Conservation (phyloP, 2,888 invertebrate genomes). For the Cephus spinipes region DNA sequence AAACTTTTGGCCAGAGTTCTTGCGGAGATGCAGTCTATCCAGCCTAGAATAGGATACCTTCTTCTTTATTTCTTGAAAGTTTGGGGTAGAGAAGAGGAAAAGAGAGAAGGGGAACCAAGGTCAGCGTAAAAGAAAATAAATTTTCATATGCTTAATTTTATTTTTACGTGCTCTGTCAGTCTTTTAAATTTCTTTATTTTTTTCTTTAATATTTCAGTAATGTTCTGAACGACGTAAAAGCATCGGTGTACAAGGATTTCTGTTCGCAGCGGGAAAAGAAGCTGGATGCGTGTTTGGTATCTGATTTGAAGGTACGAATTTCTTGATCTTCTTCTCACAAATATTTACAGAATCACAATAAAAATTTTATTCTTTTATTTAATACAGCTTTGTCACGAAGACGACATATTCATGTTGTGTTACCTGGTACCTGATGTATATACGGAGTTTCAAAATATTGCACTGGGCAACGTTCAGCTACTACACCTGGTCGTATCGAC, state of each 20-base stretch:
- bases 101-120: slow-evolving; percentile 66
- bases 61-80: slow-evolving; percentile 92
- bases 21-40: slow-evolving; percentile 75
- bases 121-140: slow-evolving; percentile 18
- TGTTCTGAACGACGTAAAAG: slow-evolving; percentile 75
- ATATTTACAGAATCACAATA: not conserved
- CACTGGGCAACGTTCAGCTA: slow-evolving; percentile 88
- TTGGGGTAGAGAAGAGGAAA: slow-evolving; percentile 71
- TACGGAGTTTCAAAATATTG: slow-evolving; percentile 87
- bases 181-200: slow-evolving; percentile 1
- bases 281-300: slow-evolving; percentile 78
- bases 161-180: not conserved
- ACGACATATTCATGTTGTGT: slow-evolving; percentile 88
- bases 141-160: not conserved
- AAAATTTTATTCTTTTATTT: slow-evolving; percentile 31
- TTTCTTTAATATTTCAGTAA: slow-evolving; percentile 64
- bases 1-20: slow-evolving; percentile 84
- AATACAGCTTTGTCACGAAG: slow-evolving; percentile 82
- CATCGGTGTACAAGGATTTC: slow-evolving; percentile 89
- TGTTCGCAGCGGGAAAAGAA: slow-evolving; percentile 85
- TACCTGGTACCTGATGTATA: slow-evolving; percentile 95
- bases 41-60: slow-evolving; percentile 85
- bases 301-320: slow-evolving; percentile 78
- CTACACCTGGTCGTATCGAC: slow-evolving; percentile 91
- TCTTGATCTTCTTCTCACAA: not conserved